These are phyloP conservation scores for Hydrozoanthus gracilis DNA, from an alignment of 92 coral and sea anemone genomes.

Conservation along the genomic window DNA sequence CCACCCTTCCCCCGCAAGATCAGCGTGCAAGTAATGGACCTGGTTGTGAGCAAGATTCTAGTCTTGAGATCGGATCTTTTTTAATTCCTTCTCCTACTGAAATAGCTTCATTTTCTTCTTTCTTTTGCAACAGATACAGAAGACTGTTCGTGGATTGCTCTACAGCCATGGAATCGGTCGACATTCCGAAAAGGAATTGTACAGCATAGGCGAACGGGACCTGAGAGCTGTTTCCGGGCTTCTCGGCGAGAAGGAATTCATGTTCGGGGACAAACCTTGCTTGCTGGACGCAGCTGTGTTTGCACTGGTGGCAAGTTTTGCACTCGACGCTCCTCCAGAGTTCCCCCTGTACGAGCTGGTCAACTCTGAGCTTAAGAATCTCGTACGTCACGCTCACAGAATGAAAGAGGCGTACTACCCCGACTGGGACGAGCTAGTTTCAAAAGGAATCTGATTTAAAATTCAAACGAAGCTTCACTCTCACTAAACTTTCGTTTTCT, in stretches of 20 bases:
- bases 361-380: slow-evolving; percentile 66
- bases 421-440: slow-evolving; percentile 77
- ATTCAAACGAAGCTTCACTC: not conserved
- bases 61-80: no score
- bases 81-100: no score
- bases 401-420: slow-evolving; percentile 77
- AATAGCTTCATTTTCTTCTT: not conserved
- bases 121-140: slow-evolving; percentile 48
- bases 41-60: no score
- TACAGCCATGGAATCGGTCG: slow-evolving; percentile 89
- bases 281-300: slow-evolving; percentile 76
- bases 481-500: no score
- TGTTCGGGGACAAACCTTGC: slow-evolving; percentile 84
- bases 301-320: slow-evolving; percentile 66
- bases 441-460: slow-evolving; percentile 1
- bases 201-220: slow-evolving; percentile 78
- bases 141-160: slow-evolving; percentile 48
- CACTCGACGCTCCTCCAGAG: slow-evolving; percentile 60
- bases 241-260: slow-evolving; percentile 78
- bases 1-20: no score
- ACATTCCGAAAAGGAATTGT: slow-evolving; percentile 80
- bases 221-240: slow-evolving; percentile 72
- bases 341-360: slow-evolving; percentile 68
- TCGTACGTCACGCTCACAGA: slow-evolving; percentile 70
- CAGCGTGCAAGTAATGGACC: no score